Evolutionary conservation across 2,113 vertebrate species (phyloP), one percentile per base, ranked within the genome.

Genomic region (Brienomyrus brachyistius): DNA sequence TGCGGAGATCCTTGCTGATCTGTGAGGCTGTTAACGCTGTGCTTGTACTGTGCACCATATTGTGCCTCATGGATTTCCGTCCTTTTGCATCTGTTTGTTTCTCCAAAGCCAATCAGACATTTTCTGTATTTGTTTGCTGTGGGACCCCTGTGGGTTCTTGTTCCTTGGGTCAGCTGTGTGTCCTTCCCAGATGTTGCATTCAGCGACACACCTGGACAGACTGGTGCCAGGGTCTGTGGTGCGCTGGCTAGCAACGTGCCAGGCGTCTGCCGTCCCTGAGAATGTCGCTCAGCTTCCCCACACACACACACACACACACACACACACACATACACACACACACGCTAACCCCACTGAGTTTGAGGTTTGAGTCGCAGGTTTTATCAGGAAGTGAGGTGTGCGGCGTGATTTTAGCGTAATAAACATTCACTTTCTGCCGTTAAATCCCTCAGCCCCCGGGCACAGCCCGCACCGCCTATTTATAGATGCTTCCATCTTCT

Each of bases 391-490:
- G 62, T 70, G 62, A 70, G n/a, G n/a, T 31, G 62, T 66, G 59
- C 1, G 23, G 62, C 10, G 70, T 88, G 54, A 88, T 88, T 70
- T 83, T n/a, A 90, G 23, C 43, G 48, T 84, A 84, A 90, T 88
- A 83, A 88, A 90, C 70, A 88, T 86, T 5, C 43, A 82, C n/a
- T 35, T 27, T 62, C 43, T 35, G 31, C 50, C 23, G 35, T 83
- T 50, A 83, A 88, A 84, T 90, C 90, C 86, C 74, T 88, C 15
- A 21, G 66, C 47, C 86, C 90, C 82, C 56, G 40, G 50, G 70
- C 74, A 66, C 47, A 15, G n/a, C 82, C 51, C 23, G 43, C 21
- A n/a, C 43, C 10, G 40, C 11, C 86, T 90, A 90, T 88, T 59
- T 88, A 87, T 90, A 90, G 90, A 47, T 31, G 13, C 74, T 31